Base-by-base conservation (phyloP, 2,113 vertebrate species). In the Apteryx owenii region DNA sequence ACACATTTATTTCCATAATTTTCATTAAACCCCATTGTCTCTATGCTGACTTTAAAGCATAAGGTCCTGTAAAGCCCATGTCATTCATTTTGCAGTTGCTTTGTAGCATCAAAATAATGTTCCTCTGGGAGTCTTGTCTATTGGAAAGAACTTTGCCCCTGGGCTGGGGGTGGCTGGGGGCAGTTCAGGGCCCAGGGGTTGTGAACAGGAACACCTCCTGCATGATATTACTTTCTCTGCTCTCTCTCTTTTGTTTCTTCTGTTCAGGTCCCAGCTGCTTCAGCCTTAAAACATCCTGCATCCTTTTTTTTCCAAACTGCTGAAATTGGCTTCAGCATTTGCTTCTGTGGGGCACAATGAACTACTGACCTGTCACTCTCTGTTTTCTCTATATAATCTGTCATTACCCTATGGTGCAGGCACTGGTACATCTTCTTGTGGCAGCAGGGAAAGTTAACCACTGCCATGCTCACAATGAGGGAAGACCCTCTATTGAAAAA, bases 381-480 rank as follows among this genome's bases (percentile, higher is more conserved):
- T 76, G 12, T 26, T 65, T 85, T 64, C 18, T 87, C 13, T 20
- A 3, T n/a, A 17, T 75, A 36, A 31, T 1, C 0, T 83, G n/a
- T 25, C 40, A 33, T 6, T 54, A 12, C 31, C 33, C 23, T 17
- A 9, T 14, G 7, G 26, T 12, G 10, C 0, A 0, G 36, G 58
- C 14, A 72, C 42, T 36, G 26, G 21, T 50, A 21, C 1, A 1
- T 60, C 61, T 50, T 89, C 51, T 62, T 71, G 13, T 21, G n/a
- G 25, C 28, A 66, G 46, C 25, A 76, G 50, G 33, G 44, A 36
- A 70, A 68, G 10, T 85, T 91, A 82, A 61, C 48, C 36, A 53
- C n/a, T 89, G 26, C 62, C 25, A 21, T 36, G 25, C 53, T 88
- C 44, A 65, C 16, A 72, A 42, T 42, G 38, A 69, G 28, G 36